These are phyloP conservation scores for Heliconius ismenius DNA, from an alignment of 2,888 invertebrate genomes.

Conservation along the genomic window DNA sequence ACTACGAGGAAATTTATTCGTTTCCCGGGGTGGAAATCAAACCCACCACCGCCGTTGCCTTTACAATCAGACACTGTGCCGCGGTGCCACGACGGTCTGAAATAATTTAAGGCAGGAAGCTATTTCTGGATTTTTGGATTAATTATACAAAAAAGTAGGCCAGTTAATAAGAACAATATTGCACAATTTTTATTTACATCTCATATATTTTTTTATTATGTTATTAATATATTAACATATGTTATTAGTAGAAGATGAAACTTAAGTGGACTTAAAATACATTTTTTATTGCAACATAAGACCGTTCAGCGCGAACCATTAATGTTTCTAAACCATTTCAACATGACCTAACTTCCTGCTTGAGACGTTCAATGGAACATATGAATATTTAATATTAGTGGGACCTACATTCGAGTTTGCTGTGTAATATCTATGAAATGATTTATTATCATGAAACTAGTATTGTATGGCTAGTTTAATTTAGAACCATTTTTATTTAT, in stretches of 20 bases:
- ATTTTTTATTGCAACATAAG: constrained; percentile 26
- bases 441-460: neutral
- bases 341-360: constrained; percentile 27
- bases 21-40: neutral
- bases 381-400: constrained; percentile 17
- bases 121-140: neutral
- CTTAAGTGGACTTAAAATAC: neutral
- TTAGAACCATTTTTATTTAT: neutral
- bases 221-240: constrained; percentile 1
- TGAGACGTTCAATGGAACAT: constrained; percentile 26
- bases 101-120: neutral
- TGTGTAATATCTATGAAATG: constrained; percentile 1
- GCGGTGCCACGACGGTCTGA: neutral
- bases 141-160: neutral
- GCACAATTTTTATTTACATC: neutral
- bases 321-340: constrained; percentile 26
- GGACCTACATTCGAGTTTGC: constrained; percentile 7
- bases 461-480: neutral
- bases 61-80: neutral
- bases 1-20: neutral
- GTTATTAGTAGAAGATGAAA: constrained; percentile 1
- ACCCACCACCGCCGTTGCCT: neutral
- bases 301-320: constrained; percentile 12
- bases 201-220: neutral
- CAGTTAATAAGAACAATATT: neutral